These are phyloP conservation scores for Celastrina argiolus DNA, from an alignment of 2,888 invertebrate genomes.

Conservation along the genomic window DNA sequence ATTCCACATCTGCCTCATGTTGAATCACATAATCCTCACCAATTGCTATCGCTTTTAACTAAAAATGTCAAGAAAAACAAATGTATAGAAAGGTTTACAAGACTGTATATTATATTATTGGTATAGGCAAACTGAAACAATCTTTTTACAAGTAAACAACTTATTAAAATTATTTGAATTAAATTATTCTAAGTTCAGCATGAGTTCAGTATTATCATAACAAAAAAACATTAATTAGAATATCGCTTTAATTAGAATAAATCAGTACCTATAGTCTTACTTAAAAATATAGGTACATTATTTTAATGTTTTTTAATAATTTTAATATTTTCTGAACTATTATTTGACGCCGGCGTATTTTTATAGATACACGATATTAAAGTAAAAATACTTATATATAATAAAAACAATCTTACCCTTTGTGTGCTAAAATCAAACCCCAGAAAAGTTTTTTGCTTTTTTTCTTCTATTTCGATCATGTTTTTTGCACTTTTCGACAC, in stretches of 20 bases:
- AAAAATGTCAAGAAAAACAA: constrained; percentile 45
- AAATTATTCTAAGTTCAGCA: not conserved
- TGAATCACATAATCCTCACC: constrained; percentile 84
- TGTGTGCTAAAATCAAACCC: constrained; percentile 93
- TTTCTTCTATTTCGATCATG: constrained; percentile 62
- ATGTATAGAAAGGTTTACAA: not conserved
- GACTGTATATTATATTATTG: no score
- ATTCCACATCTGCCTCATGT: constrained; percentile 90
- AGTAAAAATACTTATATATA: not conserved
- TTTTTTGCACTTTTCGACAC: constrained; percentile 59
- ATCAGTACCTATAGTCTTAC: no score
- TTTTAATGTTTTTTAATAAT: no score
- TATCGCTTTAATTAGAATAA: no score
- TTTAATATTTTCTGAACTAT: no score
- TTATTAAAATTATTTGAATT: not conserved
- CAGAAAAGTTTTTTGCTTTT: constrained; percentile 79
- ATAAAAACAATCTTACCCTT: constrained; percentile 79
- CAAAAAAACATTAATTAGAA: no score
- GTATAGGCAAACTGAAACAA: no score
- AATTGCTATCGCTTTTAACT: constrained; percentile 94
- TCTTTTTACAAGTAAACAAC: no score
- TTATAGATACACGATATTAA: not conserved
- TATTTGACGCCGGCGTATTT: not conserved
- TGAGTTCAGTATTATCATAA: no score
- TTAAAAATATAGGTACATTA: no score